Base-by-base conservation (phyloP, 2,797 vertebrate species). In the Trematomus bernacchii region DNA sequence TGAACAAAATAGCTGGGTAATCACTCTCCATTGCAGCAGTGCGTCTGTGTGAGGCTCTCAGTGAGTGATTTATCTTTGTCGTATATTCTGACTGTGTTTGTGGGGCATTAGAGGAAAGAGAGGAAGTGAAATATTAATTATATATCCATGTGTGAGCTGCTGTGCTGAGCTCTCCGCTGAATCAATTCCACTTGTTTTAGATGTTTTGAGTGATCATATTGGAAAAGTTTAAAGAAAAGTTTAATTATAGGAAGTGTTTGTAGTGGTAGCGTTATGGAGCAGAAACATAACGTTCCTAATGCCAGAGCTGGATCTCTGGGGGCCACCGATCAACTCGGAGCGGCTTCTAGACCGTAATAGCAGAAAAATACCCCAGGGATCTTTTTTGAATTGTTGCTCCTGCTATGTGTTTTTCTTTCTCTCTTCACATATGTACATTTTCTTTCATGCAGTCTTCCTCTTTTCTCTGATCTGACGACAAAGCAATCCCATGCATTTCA, bases 91-190 rank as follows among this genome's bases (percentile, higher is more conserved):
- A 58, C 68, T 42, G 27, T 76, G 68, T 82, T 76, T 76, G 43
- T 63, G 78, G 72, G 63, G 71, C 73, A 59, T 66, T 60, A 71
- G 67, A 40, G 44, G 58, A 27, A 73, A 64, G 54, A 23, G 57
- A 79, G 72, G 62, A 61, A 70, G 80, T 82, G 59, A 79, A 87
- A 89, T 85, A 85, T 85, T 76, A 85, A 87, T 87, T 73, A 82
- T 66, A 55, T 3, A 85, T 71, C 66, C 53, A 47, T 83, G 85
- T 79, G 72, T 50, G 81, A 82, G 54, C 55, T 58, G 68, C 64
- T 14, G 54, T 68, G 57, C 66, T 66, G 3, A 81, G 63, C 61
- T 76, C 67, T 55, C 58, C 67, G 58, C 62, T 72, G 19, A 76
- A 76, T 79, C 71, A 63, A 37, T 73, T 62, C 47, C 47, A 6